Evolutionary conservation across 2,113 vertebrate species (phyloP), one percentile per base, ranked within the genome.

Genomic region (Casuarius casuarius): DNA sequence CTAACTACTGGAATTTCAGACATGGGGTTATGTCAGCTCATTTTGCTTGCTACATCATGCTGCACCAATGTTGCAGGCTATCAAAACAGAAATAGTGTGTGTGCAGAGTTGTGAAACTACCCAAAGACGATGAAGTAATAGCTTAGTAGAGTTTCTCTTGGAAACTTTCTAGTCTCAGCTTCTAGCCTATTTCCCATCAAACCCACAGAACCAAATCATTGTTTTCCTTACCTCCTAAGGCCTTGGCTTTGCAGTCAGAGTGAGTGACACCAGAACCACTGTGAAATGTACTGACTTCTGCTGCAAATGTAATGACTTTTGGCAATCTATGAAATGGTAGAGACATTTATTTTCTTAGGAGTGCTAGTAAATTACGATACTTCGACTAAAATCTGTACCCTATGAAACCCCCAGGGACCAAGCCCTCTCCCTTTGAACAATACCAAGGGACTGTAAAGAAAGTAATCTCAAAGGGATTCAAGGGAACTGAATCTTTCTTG

Each of bases 401-500:
- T 67, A 18, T 56, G 33, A 85, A 92, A 67, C 3, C 17, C 33
- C 40, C 29, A 28, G 11, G 29, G 70, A 62, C 51, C 29, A 93
- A 86, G 56, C 26, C 44, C 44, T 94, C 49, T 65, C 59, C 46
- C 23, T 68, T 3, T 25, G 56, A 82, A 89, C 74, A 81, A 75
- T 21, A 88, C 25, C 44, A 76, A 95, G 35, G 28, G 48, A 72
- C 40, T 78, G 51, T 22, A 42, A 68, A 42, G 54, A 73, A 88
- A 87, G 7, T 67, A 14, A 23, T 85, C 88, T 68, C 89, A 16
- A 54, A 67, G 67, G 89, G 46, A 82, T 95, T 87, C 3, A 21
- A 12, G 31, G 59, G 92, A 97, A 91, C 35, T 87, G 91, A 96
- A 70, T 94, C 80, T 85, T 77, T 54, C 63, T 38, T 58, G 26